A percentile compares a stretch with the other conserved stretches of the same genome.
Evolutionary conservation across 37 sponge, comb jelly and placozoan species (phyloP).

Genomic region (Spongilla lacustris): DNA sequence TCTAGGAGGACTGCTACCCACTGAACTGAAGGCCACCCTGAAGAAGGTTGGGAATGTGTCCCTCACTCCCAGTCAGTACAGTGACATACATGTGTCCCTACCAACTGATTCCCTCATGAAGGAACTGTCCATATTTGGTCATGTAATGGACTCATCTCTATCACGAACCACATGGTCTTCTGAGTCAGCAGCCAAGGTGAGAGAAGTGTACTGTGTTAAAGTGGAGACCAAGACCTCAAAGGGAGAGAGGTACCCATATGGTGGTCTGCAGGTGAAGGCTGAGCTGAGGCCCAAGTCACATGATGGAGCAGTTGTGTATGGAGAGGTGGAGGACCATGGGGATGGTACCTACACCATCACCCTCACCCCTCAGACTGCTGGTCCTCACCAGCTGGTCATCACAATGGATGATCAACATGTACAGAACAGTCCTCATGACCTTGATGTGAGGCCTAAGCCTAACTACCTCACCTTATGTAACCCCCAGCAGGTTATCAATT

Average conservation of each 20-base stretch:
- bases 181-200: neutral
- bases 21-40: neutral
- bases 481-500: neutral
- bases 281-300: neutral
- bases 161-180: neutral
- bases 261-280: neutral
- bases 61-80: neutral
- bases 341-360: conserved; percentile 1
- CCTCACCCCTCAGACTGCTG: neutral
- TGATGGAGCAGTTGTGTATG: neutral
- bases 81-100: neutral
- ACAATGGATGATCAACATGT: neutral
- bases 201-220: neutral
- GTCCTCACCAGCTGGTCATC: neutral
- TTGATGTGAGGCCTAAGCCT: neutral
- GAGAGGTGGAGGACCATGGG: neutral
- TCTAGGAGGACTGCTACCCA: neutral
- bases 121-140: neutral
- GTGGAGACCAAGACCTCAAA: neutral
- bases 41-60: neutral
- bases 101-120: neutral
- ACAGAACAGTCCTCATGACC: neutral
- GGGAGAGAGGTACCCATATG: neutral
- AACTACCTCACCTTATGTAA: neutral
- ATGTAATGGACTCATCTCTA: neutral